phyloP scores from a whole-genome alignment of 2,113 vertebrate species.

The Thalassarche chlororhynchos region DNA sequence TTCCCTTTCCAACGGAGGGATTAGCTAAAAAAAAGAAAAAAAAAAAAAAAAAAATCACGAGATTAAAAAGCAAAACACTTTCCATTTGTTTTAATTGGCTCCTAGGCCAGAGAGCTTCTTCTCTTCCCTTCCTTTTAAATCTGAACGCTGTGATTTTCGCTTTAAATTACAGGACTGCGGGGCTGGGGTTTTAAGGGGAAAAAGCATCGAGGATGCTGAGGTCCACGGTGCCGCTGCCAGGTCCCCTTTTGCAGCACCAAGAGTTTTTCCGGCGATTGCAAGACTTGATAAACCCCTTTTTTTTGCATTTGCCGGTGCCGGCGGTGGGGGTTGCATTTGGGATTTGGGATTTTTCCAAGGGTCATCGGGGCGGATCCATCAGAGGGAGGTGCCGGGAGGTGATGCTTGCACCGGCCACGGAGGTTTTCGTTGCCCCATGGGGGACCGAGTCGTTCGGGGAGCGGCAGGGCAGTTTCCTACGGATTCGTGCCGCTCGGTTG shows the following conservation, averaged over 20 bases:
- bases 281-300: neutral
- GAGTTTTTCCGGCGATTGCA: neutral
- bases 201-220: neutral
- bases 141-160: rapidly evolving
- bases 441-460: neutral
- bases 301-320: rapidly evolving
- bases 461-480: neutral
- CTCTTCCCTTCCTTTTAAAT: neutral
- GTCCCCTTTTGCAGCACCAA: neutral
- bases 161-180: neutral
- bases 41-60: neutral
- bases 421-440: rapidly evolving
- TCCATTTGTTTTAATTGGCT: neutral
- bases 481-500: neutral
- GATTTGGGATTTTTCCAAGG: neutral
- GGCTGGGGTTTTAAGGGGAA: neutral
- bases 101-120: neutral
- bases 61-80: slow-evolving; percentile 14
- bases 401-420: rapidly evolving
- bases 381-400: neutral
- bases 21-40: neutral
- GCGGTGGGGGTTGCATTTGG: neutral
- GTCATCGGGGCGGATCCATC: rapidly evolving
- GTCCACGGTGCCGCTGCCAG: rapidly evolving
- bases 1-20: neutral